Base-by-base conservation (phyloP, 2,888 invertebrate genomes). In the Lithosia quadra region DNA sequence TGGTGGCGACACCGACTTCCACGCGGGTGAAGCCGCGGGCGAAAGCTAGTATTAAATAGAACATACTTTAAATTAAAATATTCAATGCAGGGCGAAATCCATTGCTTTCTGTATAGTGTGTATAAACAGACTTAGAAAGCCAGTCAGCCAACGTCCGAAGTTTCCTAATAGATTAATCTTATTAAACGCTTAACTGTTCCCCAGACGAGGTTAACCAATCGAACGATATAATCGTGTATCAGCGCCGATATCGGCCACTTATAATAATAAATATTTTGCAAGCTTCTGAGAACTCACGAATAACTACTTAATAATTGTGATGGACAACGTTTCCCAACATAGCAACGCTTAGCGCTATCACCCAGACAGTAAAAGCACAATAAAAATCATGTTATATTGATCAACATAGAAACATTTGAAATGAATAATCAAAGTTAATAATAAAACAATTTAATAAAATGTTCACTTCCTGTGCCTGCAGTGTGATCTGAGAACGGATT, bases 201-300 rank as follows among this genome's bases (percentile, higher is more conserved):
- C n/a, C 39, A 57, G 59, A 13, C 39, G 60, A 22, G 61, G 53
- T 55, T 53, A 15, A 39, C 39, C 59, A 67, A 70, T 55, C 55
- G 74, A 69, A 36, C 69, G 63, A 67, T 59, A 67, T 66, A 72
- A 63, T 70, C 66, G 70, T 69, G 60, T 67, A 67, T 67, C 70
- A 58, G 74, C 68, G 78, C 72, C 67, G 74, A 66, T 71, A 71
- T 71, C 70, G 24, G n/a, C 55, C 70, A 67, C 63, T 67, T 73
- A 69, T 74, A 74, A 75, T 72, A 72, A 81, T 74, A 78, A 74
- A 71, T 61, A 67, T 71, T 78, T 79, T 71, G 79, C 78, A 69
- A 80, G 78, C 79, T 74, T 65, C 81, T 75, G 63, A 66, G 71
- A 67, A 67, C 70, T 77, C 80, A 79, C 79, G 80, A 79, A 75